Base-by-base conservation (phyloP, 2,888 invertebrate species). In the Tetrapedia diversipes region DNA sequence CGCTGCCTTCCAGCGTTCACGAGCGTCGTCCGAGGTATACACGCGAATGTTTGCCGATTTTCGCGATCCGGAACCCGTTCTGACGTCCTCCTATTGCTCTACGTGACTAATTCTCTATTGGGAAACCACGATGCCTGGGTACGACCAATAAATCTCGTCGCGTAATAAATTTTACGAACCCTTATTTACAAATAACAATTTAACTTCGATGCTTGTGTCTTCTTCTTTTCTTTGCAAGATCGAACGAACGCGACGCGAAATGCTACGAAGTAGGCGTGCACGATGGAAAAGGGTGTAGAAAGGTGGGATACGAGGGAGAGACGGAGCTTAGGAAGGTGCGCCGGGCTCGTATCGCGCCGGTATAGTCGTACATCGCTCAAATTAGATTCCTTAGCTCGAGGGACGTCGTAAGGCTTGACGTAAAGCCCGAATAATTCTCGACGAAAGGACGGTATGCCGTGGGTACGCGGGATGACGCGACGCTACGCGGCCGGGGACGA, bases 391-490 rank as follows among this genome's bases (percentile, higher is more conserved):
- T 81, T 72, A 75, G 81, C 77, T 77, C 67, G 83, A 64, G 80
- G 77, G 80, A 71, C 84, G 83, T 83, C 82, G 84, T 77, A 80
- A 83, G 86, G 84, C 87, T 88, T 89, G 88, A 89, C 87, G 86
- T 85, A 89, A 88, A 88, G 89, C 87, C 86, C 85, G 84, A 89
- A 89, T 89, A 89, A 89, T 88, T 84, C 86, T 81, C 86, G 86
- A 86, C 76, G 84, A 86, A 85, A 83, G 77, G 86, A 79, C 74
- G 75, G 83, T 69, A 81, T 73, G 85, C 77, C 71, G 59, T 65
- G 43, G 61, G 68, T 79, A 71, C 66, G 67, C 60, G 70, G 32
- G 27, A 47, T n/a, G n/a, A n/a, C n/a, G n/a, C n/a, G n/a, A n/a
- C n/a, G n/a, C n/a, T n/a, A n/a, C 63, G 39, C 57, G 37, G 43